Base-by-base conservation (phyloP, 2,113 vertebrate species). In the Nothocercus nigrocapillus region DNA sequence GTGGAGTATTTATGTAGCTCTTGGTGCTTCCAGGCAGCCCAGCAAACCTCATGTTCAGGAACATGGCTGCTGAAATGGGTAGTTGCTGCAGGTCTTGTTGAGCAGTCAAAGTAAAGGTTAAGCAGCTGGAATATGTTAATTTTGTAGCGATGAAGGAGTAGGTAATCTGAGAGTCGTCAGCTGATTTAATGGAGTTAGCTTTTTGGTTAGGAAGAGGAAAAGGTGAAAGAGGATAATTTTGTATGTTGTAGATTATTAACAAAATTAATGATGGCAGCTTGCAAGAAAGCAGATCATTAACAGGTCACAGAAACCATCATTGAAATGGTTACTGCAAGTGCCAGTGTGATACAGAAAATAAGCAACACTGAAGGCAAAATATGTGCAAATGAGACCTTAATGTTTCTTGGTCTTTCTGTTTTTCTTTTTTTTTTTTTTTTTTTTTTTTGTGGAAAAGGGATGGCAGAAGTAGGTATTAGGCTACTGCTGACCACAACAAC, bases 1-100 rank as follows among this genome's bases (percentile, higher is more conserved):
- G 20, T 89, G 53, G 54, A 94, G 88, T 92, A 92, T 94, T 96
- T 89, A 79, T 92, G 90, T 66, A 62, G 62, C 58, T 15, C 62
- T 27, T 72, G 47, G 24, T 27, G 61, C 88, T 93, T 92, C 47
- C 90, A 58, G 82, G 82, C 82, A 93, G 11, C 10, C 54, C 18
- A 0, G 1, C 44, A 80, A 77, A 80, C 12, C 21, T 15, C 72
- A 13, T 40, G 27, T 44, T 53, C 49, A 63, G 53, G 89, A 89
- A n/a, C n/a, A 8, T 0, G 0, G 5, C 25, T 88, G 61, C 73
- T 20, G 90, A 64, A 34, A 25, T 64, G 64, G 53, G 20, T 69
- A 14, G 32, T 75, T 78, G 88, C 56, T 3, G 5, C 42, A 36
- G 40, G 30, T 68, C 45, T 49, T 68, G 11, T 77, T 81, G 42